Percentiles rank a stretch among this genome's conserved stretches.
phyloP scores from a whole-genome alignment of 2,113 vertebrate genomes.

The Microcebus tavaratra region DNA sequence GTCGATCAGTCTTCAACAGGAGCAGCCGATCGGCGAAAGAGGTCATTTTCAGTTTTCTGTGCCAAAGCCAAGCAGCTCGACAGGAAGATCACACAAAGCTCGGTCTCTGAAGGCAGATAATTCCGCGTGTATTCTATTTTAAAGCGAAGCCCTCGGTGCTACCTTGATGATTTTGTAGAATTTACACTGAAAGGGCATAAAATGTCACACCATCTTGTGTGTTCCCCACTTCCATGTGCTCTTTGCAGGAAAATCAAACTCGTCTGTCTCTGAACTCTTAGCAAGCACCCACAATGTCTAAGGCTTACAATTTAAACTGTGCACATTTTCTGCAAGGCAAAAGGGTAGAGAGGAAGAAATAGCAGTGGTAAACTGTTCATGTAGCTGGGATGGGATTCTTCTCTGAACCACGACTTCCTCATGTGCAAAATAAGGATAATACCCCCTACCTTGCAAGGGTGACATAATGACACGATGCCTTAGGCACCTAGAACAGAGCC shows the following conservation, averaged over 20 bases:
- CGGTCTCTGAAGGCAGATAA: neutral
- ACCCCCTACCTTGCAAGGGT: neutral
- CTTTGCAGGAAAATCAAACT: slow-evolving; percentile 63
- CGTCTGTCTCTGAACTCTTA: slow-evolving; percentile 37
- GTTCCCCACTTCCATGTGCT: slow-evolving; percentile 44
- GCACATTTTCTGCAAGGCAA: neutral
- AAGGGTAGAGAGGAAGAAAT: neutral
- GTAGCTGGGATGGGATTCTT: neutral
- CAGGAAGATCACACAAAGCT: neutral
- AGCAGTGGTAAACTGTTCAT: neutral
- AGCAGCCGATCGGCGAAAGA: neutral
- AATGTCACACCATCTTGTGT: slow-evolving; percentile 68
- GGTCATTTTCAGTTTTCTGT: slow-evolving; percentile 32
- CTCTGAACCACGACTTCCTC: neutral
- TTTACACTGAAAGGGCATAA: slow-evolving; percentile 72
- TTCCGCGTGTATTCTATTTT: slow-evolving; percentile 57
- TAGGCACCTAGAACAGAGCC: too few species aligned
- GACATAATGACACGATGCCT: rapidly evolving
- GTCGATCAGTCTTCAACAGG: neutral
- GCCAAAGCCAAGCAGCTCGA: neutral
- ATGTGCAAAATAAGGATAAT: neutral
- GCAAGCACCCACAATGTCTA: neutral
- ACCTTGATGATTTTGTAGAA: slow-evolving; percentile 68
- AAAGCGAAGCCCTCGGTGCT: slow-evolving; percentile 1
- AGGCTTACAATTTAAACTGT: neutral